phyloP scores from a whole-genome alignment of 2,797 vertebrate genomes.

The Mormyrops attenuatus region DNA sequence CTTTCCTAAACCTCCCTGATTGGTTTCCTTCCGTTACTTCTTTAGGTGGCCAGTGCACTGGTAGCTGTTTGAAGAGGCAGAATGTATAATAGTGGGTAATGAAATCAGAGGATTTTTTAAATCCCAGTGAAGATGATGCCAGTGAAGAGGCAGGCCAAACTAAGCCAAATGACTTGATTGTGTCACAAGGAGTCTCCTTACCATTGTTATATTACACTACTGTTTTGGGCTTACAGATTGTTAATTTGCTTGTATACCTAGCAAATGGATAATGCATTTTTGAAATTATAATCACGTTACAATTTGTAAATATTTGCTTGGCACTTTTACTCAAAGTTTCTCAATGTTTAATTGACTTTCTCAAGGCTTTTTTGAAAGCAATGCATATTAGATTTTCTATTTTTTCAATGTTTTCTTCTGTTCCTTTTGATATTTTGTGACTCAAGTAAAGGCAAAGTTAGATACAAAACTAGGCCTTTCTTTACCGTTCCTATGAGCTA shows the following conservation, averaged over 20 bases:
- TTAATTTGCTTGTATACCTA: background rate
- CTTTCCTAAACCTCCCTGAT: background rate
- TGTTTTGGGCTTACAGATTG: background rate
- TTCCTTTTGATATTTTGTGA: background rate
- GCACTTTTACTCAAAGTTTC: background rate
- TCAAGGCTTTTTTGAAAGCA: background rate
- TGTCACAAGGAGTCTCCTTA: background rate
- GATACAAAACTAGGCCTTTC: background rate
- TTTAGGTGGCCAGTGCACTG: background rate
- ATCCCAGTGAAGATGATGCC: background rate
- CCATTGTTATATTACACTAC: background rate
- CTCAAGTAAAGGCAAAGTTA: background rate
- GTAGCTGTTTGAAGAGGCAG: background rate
- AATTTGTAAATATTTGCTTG: background rate
- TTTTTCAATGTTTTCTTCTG: background rate
- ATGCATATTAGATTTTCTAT: background rate
- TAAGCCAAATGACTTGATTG: background rate
- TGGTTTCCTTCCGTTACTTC: background rate
- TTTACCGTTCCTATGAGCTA: background rate
- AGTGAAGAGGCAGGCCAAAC: background rate
- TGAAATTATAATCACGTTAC: background rate
- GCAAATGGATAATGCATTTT: background rate
- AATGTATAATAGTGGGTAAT: background rate
- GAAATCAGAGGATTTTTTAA: background rate
- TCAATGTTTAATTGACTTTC: background rate